A percentile compares a stretch with the other conserved stretches of the same genome.
These are phyloP conservation scores for Clavelina lepadiformis DNA, from an alignment of 23 tunicate species.

Conservation along the genomic window DNA sequence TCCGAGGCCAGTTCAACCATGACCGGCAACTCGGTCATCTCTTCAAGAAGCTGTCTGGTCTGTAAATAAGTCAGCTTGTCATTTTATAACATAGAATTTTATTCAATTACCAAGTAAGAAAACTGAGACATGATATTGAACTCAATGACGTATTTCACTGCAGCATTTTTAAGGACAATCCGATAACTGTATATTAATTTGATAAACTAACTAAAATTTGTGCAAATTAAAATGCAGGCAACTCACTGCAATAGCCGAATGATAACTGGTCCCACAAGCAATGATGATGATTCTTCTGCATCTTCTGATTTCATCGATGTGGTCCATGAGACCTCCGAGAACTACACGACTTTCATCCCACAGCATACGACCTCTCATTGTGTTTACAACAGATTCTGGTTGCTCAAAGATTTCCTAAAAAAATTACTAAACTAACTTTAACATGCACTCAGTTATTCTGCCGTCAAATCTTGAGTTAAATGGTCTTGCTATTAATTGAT, in stretches of 20 bases:
- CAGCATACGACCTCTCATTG: constrained; percentile 94
- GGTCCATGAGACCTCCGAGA: constrained; percentile 95
- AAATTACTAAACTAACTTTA: neutral
- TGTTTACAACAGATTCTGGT: constrained; percentile 98
- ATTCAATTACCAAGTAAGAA: no score
- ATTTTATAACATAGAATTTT: no score
- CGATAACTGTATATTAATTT: no score
- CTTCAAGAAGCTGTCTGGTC: constrained; percentile 96
- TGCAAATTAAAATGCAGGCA: no score
- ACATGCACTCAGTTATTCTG: neutral
- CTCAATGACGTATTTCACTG: no score
- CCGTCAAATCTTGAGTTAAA: no score
- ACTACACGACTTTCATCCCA: constrained; percentile 85
- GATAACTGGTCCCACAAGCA: constrained; percentile 96
- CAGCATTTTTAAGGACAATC: no score
- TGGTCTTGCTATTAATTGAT: no score
- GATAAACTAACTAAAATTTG: no score
- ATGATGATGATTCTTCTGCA: constrained; percentile 93
- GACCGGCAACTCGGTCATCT: constrained; percentile 97
- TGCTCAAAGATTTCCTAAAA: constrained; percentile 99
- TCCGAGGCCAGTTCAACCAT: constrained; percentile 99
- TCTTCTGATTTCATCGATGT: constrained; percentile 83
- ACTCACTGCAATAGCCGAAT: constrained; percentile 93
- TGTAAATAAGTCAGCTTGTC: no score
- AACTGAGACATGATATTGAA: no score